Conservation (phyloP, 2,888 invertebrate genomes). For the Anthrax anthrax region DNA sequence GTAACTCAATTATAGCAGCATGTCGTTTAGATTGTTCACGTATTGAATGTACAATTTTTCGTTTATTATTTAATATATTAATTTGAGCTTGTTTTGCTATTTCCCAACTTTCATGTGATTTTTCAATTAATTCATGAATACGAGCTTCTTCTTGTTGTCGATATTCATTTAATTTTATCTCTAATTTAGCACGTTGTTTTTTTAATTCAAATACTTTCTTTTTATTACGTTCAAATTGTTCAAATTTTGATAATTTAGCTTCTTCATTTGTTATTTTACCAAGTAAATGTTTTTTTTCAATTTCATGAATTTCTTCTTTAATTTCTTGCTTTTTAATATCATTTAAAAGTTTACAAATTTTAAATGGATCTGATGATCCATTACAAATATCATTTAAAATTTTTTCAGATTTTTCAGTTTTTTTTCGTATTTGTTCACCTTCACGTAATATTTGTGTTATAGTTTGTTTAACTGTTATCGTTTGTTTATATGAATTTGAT, state of each 20-base stretch:
- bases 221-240: constrained; percentile 35
- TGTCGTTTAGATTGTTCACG: constrained; percentile 3
- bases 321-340: constrained; percentile 36
- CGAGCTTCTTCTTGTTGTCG: constrained; percentile 30
- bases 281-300: constrained; percentile 43
- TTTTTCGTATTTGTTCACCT: constrained; percentile 36
- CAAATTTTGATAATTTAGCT: constrained; percentile 42
- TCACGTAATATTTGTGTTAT: constrained; percentile 39
- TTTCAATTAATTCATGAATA: constrained; percentile 2
- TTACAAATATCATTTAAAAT: constrained; percentile 38
- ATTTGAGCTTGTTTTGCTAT: background rate
- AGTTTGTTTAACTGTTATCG: constrained; percentile 24
- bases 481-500: background rate
- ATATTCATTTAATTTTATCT: constrained; percentile 40
- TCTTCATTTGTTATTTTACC: constrained; percentile 45
- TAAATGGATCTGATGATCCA: constrained; percentile 34
- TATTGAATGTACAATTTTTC: constrained; percentile 2
- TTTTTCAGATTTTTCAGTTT: constrained; percentile 37
- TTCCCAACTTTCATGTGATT: background rate
- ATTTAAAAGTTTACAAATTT: constrained; percentile 35
- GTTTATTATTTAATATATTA: constrained; percentile 1
- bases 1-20: background rate
- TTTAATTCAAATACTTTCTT: constrained; percentile 27
- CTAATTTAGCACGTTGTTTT: constrained; percentile 37
- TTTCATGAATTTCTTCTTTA: constrained; percentile 37